Evolutionary conservation across 2,113 vertebrate genomes (phyloP).

Genomic region (Xenus cinereus): DNA sequence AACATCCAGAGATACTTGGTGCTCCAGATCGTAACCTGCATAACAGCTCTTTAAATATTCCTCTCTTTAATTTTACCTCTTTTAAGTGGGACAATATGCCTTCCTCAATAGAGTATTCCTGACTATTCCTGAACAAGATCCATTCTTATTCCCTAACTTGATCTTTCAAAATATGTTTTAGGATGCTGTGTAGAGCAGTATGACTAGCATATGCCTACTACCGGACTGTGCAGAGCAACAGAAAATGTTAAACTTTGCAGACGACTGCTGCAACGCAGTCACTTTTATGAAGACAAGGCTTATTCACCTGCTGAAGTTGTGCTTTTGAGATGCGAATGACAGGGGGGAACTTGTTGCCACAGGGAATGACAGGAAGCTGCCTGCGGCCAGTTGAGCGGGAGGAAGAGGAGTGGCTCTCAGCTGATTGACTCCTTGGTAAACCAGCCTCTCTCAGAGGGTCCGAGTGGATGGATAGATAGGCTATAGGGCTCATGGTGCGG

Average conservation of each 20-base stretch:
- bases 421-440: constrained; percentile 85
- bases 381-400: constrained; percentile 79
- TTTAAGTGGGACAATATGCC: neutral
- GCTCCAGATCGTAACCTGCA: neutral
- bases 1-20: neutral
- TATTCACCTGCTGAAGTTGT: constrained; percentile 92
- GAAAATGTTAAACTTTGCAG: neutral
- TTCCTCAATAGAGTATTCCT: neutral
- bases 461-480: constrained; percentile 79
- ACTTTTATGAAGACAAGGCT: constrained; percentile 30
- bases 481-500: constrained; percentile 85
- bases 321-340: constrained; percentile 92
- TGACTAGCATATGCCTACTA: neutral
- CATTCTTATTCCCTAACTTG: neutral
- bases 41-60: neutral
- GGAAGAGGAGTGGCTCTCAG: constrained; percentile 79
- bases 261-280: neutral
- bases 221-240: neutral
- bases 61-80: neutral
- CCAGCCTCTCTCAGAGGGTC: constrained; percentile 79
- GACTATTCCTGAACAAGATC: neutral
- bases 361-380: constrained; percentile 87
- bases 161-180: neutral
- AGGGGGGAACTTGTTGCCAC: constrained; percentile 86
- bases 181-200: constrained; percentile 13